phyloP scores from a whole-genome alignment of 1,140 invertebrate species.

The Drosophila eugracilis region DNA sequence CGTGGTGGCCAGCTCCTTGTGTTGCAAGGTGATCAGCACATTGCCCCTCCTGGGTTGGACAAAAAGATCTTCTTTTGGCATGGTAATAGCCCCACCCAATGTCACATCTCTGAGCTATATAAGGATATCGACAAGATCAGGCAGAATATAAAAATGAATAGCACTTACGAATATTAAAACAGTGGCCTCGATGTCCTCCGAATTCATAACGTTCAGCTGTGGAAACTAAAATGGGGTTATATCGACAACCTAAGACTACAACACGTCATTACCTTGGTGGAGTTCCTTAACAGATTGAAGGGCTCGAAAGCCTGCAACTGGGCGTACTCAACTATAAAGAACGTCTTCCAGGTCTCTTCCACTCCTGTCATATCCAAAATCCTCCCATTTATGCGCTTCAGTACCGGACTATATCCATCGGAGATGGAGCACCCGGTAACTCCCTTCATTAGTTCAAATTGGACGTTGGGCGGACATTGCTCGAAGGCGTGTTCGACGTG shows the following conservation, averaged over 20 bases:
- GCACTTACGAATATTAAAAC: constrained; percentile 56
- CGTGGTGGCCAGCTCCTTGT: constrained; percentile 12
- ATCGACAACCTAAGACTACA: too few relatives aligned
- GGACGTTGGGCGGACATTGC: background rate
- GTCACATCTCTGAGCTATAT: constrained; percentile 41
- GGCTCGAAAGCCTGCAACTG: constrained; percentile 14
- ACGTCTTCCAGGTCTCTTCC: background rate
- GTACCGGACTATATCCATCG: constrained; percentile 18
- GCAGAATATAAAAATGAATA: rapidly evolving
- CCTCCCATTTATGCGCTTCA: background rate
- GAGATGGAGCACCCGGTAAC: constrained; percentile 40
- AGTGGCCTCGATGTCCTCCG: constrained; percentile 12
- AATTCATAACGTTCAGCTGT: background rate
- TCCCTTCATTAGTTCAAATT: background rate
- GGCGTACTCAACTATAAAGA: constrained; percentile 31
- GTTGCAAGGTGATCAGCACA: constrained; percentile 26
- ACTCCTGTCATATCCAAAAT: constrained; percentile 45
- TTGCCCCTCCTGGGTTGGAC: constrained; percentile 34
- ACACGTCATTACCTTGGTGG: background rate
- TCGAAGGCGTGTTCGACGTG: constrained; percentile 88
- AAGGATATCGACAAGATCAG: background rate
- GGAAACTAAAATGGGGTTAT: constrained; percentile 30
- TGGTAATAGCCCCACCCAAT: constrained; percentile 39
- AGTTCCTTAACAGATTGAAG: background rate
- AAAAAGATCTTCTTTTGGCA: background rate